Percentiles rank a stretch among this genome's conserved stretches.
Evolutionary conservation across 2,888 invertebrate species (phyloP).

Genomic region (Salticus scenicus): DNA sequence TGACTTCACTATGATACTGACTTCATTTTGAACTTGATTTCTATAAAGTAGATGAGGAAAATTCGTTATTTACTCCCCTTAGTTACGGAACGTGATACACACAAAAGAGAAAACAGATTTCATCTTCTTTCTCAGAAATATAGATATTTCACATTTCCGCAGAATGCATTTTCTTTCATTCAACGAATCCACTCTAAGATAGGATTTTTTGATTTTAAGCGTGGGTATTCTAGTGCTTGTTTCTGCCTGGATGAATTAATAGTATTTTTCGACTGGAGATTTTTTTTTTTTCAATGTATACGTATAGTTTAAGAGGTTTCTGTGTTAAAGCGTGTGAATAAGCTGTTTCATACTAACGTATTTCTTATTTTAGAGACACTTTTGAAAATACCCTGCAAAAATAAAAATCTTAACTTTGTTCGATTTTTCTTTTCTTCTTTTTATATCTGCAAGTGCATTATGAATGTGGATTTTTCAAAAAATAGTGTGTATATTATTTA

Average conservation of each 20-base stretch:
- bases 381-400: no score
- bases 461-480: no score
- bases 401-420: no score
- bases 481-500: no score
- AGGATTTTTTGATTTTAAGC: conserved; percentile 35
- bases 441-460: no score
- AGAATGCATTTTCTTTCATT: conserved; percentile 46
- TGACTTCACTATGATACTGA: not conserved
- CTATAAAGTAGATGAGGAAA: conserved; percentile 11
- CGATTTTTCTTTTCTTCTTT: no score
- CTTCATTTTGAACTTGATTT: not conserved
- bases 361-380: no score
- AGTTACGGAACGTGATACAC: conserved; percentile 44
- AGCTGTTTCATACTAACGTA: no score
- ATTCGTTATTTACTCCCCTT: conserved; percentile 45
- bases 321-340: no score
- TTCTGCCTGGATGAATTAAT: conserved; percentile 31
- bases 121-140: conserved; percentile 39
- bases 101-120: conserved; percentile 54
- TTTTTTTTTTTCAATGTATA: no score
- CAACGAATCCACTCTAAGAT: conserved; percentile 26
- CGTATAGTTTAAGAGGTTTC: no score
- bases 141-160: conserved; percentile 58
- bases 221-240: conserved; percentile 25
- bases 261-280: no score